Conservation (phyloP, 2,888 invertebrate genomes). For the Apodemia duryi region DNA sequence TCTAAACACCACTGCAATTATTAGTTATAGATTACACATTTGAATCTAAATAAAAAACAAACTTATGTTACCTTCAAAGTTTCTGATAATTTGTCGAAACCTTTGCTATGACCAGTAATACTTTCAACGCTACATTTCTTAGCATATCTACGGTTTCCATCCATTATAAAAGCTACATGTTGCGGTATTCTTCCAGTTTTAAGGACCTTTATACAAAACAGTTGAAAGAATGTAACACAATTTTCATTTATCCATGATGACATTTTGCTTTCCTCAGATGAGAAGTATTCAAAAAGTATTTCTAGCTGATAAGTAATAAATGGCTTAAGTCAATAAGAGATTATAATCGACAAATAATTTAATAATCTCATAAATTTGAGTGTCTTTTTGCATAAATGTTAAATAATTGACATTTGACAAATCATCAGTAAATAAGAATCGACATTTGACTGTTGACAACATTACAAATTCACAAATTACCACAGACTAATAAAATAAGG, state of each 20-base stretch:
- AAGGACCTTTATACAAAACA: conserved; percentile 67
- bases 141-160: conserved; percentile 97
- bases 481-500: too few species aligned
- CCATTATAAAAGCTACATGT: conserved; percentile 99
- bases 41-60: conserved; percentile 14
- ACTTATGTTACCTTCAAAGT: conserved; percentile 81
- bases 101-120: conserved; percentile 89
- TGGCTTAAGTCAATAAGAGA: background rate
- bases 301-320: background rate
- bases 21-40: background rate
- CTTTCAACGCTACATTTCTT: conserved; percentile 86
- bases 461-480: too few species aligned
- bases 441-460: too few species aligned
- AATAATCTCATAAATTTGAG: too few species aligned
- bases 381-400: too few species aligned
- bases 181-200: conserved; percentile 87
- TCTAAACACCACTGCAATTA: conserved; percentile 90
- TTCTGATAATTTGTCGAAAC: conserved; percentile 90
- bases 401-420: too few species aligned
- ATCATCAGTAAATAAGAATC: too few species aligned
- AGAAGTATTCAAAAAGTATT: too few species aligned
- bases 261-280: background rate
- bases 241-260: conserved; percentile 21
- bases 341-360: too few species aligned
- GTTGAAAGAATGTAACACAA: conserved; percentile 31